These are phyloP conservation scores for Aptenodytes patagonicus DNA, from an alignment of 2,113 vertebrate genomes.

Conservation along the genomic window DNA sequence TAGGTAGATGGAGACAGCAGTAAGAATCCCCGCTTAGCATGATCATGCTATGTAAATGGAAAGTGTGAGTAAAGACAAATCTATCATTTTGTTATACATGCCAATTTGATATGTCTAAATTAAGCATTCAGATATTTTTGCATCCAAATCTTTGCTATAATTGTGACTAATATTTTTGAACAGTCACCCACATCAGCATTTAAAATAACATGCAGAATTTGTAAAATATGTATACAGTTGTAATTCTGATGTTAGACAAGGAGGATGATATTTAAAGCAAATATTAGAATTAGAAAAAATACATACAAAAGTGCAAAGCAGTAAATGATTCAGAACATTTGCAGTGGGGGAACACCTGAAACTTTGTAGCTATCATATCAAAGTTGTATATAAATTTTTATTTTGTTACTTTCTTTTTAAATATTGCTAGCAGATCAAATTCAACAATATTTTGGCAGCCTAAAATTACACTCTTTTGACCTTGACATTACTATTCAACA, in stretches of 20 bases:
- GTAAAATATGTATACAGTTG: neutral
- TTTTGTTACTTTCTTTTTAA: conserved; percentile 62
- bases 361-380: neutral
- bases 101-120: neutral
- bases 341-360: neutral
- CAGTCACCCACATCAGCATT: neutral
- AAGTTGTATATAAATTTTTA: conserved; percentile 53
- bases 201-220: neutral
- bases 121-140: neutral
- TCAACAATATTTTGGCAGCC: conserved; percentile 77
- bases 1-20: neutral
- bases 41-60: neutral
- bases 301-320: neutral
- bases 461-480: conserved; percentile 78
- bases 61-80: neutral
- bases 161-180: neutral
- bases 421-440: conserved; percentile 64
- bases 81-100: neutral
- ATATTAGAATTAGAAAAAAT: neutral
- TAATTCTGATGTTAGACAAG: neutral
- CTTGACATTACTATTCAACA: conserved; percentile 81
- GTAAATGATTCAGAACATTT: neutral
- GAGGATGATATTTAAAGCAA: neutral
- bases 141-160: neutral
- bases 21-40: neutral